Base-by-base conservation (phyloP, 1,140 invertebrate species). In the Cardiocondyla obscurior region DNA sequence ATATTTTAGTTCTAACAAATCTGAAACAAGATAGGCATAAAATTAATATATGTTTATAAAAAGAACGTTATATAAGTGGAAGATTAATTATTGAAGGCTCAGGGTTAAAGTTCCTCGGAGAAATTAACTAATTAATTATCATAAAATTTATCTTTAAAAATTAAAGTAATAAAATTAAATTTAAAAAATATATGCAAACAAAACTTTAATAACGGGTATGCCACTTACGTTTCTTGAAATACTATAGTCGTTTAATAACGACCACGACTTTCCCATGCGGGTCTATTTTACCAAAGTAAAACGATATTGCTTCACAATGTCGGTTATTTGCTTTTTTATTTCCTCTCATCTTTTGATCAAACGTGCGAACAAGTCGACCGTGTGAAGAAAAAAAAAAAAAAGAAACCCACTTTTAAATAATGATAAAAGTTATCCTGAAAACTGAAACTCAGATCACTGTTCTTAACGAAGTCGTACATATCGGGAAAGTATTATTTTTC, bases 211-310 rank as follows among this genome's bases (percentile, higher is more conserved):
- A 83, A 60, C 67, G 51, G 57, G 70, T 49, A 39, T 57, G 64
- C 84, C 69, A 70, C 51, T 84, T 84, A 81, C 85, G n/a, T 49
- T 55, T 39, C 65, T 65, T 8, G 44, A 39, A 84, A 84, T 64
- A 39, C 49, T 74, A 81, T 77, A 73, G 65, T 49, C 30, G 84
- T 89, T 86, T 79, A 36, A 51, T 82, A 62, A 84, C 64, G 60
- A 36, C 77, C 55, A 16, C 44, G 55, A 51, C 86, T 90, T 91
- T 92, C 91, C 82, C 91, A 92, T 92, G 91, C 92, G 92, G 92
- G 92, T 62, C 83, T 82, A 91, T 86, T 91, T 87, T 90, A 82
- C 25, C 25, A 36, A 62, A 87, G 65, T 88, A 58, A 79, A 57
- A 10, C 25, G 33, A 77, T 84, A 86, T 88, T 88, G 53, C 19